A percentile compares a stretch with the other conserved stretches of the same genome.
Evolutionary conservation across 2,888 invertebrate genomes (phyloP).

Genomic region (Brenthis daphne): DNA sequence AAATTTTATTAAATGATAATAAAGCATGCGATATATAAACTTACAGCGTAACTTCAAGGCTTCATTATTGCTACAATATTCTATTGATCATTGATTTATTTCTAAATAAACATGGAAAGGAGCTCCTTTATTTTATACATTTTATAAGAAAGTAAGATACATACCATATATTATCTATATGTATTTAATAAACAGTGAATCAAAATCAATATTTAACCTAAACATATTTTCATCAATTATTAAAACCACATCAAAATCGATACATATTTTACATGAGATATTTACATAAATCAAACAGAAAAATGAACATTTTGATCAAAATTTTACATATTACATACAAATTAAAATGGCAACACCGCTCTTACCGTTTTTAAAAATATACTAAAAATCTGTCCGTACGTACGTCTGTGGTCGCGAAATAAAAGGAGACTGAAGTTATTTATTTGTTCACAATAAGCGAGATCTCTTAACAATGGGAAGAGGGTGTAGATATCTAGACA

Average conservation of each 20-base stretch:
- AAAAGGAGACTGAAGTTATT: slow-evolving; percentile 31
- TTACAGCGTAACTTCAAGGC: slow-evolving; percentile 6
- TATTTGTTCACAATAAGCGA: not conserved
- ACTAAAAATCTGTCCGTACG: slow-evolving; percentile 7
- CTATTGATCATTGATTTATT: slow-evolving; percentile 24
- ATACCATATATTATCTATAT: slow-evolving; percentile 1
- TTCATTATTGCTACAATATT: slow-evolving; percentile 22
- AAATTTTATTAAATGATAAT: slow-evolving; percentile 7
- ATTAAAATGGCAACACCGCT: slow-evolving; percentile 37
- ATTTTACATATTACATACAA: slow-evolving; percentile 14
- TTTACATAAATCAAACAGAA: not conserved
- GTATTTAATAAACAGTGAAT: slow-evolving; percentile 19
- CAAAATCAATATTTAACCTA: slow-evolving; percentile 2
- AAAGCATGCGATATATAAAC: slow-evolving; percentile 10
- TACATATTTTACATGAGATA: not conserved
- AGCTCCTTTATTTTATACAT: slow-evolving; percentile 19
- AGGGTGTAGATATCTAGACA: slow-evolving; percentile 1
- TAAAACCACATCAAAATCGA: slow-evolving; percentile 8
- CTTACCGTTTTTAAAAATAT: slow-evolving; percentile 21
- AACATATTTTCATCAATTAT: not conserved
- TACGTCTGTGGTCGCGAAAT: slow-evolving; percentile 9
- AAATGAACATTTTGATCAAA: not conserved
- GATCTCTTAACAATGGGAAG: not conserved
- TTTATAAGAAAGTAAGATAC: not conserved
- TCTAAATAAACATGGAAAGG: not conserved